These are phyloP conservation scores for Macrosiphum euphorbiae DNA, from an alignment of 2,888 invertebrate genomes.

Conservation along the genomic window DNA sequence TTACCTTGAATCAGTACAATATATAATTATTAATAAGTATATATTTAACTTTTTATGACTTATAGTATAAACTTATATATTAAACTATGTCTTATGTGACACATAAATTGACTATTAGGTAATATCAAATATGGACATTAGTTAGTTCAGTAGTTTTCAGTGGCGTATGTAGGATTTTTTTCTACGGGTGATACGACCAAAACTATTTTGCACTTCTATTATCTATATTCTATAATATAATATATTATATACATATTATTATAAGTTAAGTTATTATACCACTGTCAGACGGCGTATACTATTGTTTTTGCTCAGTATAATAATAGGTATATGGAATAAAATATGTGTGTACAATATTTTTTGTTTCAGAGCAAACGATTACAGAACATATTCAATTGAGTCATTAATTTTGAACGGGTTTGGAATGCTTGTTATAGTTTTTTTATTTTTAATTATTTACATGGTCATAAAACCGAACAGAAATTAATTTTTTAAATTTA, in stretches of 20 bases:
- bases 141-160: too few species aligned
- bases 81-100: too few species aligned
- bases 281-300: not conserved
- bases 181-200: too few species aligned
- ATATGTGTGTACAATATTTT: not conserved
- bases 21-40: not conserved
- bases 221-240: not conserved
- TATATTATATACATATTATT: not conserved
- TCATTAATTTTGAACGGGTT: conserved; percentile 50
- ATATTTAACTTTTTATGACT: not conserved
- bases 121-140: too few species aligned
- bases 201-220: too few species aligned
- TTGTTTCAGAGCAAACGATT: conserved; percentile 38
- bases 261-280: not conserved
- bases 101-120: too few species aligned
- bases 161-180: too few species aligned
- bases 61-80: too few species aligned
- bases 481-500: not conserved
- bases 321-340: not conserved
- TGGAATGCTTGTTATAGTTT: conserved; percentile 39
- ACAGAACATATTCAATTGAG: conserved; percentile 20
- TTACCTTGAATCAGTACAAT: not conserved
- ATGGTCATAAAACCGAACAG: conserved; percentile 2
- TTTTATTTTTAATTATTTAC: conserved; percentile 28
- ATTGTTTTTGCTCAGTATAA: not conserved